Percentiles rank a stretch among this genome's conserved stretches.
Evolutionary conservation across 2,113 vertebrate genomes (phyloP).

Genomic region (Actenoides lindsayi): DNA sequence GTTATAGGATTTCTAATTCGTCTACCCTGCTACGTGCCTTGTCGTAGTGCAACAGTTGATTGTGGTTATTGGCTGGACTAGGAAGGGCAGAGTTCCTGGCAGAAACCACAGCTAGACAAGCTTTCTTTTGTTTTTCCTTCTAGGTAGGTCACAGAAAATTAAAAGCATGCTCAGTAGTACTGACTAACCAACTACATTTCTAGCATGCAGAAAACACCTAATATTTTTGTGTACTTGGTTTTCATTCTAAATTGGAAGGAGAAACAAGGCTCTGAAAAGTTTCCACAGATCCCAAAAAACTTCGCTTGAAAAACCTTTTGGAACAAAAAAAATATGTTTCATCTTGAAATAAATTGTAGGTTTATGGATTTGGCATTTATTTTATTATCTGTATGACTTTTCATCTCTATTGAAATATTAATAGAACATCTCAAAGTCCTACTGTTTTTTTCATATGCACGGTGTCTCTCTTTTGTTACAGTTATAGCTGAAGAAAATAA

Average conservation of each 20-base stretch:
- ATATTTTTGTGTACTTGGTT: not conserved
- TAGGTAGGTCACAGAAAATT: not conserved
- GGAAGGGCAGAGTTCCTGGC: not conserved
- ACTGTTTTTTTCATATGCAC: not conserved
- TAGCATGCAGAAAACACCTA: not conserved
- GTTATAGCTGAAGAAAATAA: not conserved
- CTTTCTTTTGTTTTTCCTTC: not conserved
- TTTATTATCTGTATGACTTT: not conserved
- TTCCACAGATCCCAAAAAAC: not conserved
- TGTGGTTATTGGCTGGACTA: not conserved
- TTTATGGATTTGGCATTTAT: not conserved
- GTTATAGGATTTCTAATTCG: not conserved
- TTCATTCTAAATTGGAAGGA: not conserved
- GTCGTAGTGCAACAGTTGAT: rapidly evolving
- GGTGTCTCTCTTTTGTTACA: not conserved
- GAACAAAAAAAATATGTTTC: not conserved
- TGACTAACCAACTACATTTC: not conserved
- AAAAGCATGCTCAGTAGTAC: not conserved
- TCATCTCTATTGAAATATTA: not conserved
- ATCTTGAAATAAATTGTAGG: not conserved
- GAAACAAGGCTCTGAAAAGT: not conserved
- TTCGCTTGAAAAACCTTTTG: not conserved
- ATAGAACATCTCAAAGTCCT: not conserved
- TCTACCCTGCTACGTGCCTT: not conserved
- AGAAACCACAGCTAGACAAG: not conserved